Evolutionary conservation across 2,797 vertebrate genomes (phyloP), one percentile per base, ranked within the genome.

Genomic region (Neomorphus geoffroyi): DNA sequence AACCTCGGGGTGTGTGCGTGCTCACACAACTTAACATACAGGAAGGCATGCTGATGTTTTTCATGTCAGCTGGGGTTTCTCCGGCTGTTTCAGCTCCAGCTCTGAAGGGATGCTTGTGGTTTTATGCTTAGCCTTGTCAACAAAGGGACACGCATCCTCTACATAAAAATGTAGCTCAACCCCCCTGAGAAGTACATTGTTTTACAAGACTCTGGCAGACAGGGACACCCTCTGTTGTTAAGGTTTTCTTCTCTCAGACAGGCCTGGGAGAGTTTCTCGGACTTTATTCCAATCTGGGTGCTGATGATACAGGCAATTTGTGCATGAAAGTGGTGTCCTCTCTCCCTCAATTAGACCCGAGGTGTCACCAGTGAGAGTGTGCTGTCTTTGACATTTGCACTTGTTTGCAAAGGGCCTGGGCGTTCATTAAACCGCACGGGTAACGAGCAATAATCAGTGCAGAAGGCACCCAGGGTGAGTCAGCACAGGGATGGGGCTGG

Each of bases 231-330:
- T 71, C 60, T 81, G 82, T 81, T 4, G 2, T 86, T 89, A 65
- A 41, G 27, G 18, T 65, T 90, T 84, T 32, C 30, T 86, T 78
- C 77, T 74, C 33, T 92, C 78, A 75, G 46, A 56, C 48, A 84
- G 64, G 32, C 69, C 58, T 70, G 56, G 33, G 70, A 91, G 77
- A 77, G 11, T 67, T 84, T 81, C 71, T 78, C 0, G 0, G 46
- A 70, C 56, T 86, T 77, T 58, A 46, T 62, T 81, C 80, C 73
- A 26, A 13, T 72, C 69, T 91, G 2, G 0, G 35, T 78, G 80
- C 50, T 72, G 78, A 65, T 82, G 80, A 85, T 72, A 67, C 56
- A 46, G 67, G 86, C 74, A 93, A 86, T 94, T 91, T 91, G 57
- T 90, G 48, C 54, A 69, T 70, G 61, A 80, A 92, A 91, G 26